Evolutionary conservation across 2,888 invertebrate species (phyloP), one percentile per base, ranked within the genome.

Genomic region (Kuschelorhynchus macadamiae): DNA sequence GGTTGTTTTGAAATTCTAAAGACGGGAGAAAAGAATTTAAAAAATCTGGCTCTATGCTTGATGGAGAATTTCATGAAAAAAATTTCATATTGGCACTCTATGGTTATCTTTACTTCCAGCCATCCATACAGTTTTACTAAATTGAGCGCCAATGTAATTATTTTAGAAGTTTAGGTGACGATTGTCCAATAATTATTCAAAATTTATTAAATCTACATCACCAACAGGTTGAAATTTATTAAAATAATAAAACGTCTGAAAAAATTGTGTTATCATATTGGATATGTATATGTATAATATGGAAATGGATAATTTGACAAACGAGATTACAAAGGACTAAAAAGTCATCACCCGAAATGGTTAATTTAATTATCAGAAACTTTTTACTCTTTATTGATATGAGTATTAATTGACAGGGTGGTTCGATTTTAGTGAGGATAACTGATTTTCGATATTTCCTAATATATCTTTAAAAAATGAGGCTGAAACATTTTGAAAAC

Each of bases 1-100:
- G 71, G 39, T 74, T 8, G 55, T 73, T 68, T 63, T 72, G 55
- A 71, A 74, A 72, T 56, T 70, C 9, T 72, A 67, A 14, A 53
- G 56, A 16, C 55, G 67, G 50, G 72, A 32, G 60, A 71, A 57
- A 64, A 66, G 67, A 68, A 33, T 21, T 71, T 12, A 71, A 73
- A 71, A 66, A 71, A 67, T 68, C 70, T 67, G 65, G 70, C 14
- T 36, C 59, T 50, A 16, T 33, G 12, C 66, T 67, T 52, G 67
- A 71, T 32, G 71, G 71, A 14, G 66, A 67, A 14, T 67, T 52
- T 52, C 70, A 72, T 66, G 71, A 73, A 63, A 8, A 71, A 8
- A 72, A 69, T 59, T 47, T 60, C 20, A 50, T 44, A 44, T 44
- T 18, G 44, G 18, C 9, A 49, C 49, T 30, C 2, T n/a, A 3